Evolutionary conservation across 2,888 invertebrate species (phyloP).

Genomic region (Plebejus anna): DNA sequence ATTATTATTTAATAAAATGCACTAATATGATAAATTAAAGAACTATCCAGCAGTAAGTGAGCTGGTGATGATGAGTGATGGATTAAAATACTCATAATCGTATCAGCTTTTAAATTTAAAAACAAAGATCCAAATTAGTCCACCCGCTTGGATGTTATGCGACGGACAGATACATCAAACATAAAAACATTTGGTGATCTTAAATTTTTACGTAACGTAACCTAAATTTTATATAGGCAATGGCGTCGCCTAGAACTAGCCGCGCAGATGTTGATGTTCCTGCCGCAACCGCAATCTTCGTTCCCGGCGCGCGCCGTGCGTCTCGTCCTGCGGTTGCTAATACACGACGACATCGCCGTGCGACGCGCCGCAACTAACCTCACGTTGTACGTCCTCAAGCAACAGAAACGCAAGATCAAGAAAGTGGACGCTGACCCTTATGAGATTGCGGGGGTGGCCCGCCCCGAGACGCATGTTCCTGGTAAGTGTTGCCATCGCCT

Average conservation of each 20-base stretch:
- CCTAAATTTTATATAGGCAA: slow-evolving; percentile 70
- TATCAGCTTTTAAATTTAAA: too few relatives aligned
- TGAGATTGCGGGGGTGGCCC: slow-evolving; percentile 55
- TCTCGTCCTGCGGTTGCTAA: slow-evolving; percentile 82
- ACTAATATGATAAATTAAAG: too few relatives aligned
- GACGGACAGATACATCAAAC: too few relatives aligned
- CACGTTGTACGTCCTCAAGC: slow-evolving; percentile 83
- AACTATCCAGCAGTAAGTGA: too few relatives aligned
- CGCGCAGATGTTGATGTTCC: slow-evolving; percentile 84
- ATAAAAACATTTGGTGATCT: too few relatives aligned
- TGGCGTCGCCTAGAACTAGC: slow-evolving; percentile 91
- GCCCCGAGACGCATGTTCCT: slow-evolving; percentile 55
- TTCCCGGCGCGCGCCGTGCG: slow-evolving; percentile 83
- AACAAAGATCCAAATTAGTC: too few relatives aligned
- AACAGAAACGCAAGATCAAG: slow-evolving; percentile 84
- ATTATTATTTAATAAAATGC: too few relatives aligned
- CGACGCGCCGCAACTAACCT: slow-evolving; percentile 84
- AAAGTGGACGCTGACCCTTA: slow-evolving; percentile 81
- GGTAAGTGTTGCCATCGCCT: slow-evolving; percentile 45
- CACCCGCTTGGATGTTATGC: too few relatives aligned
- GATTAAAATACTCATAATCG: too few relatives aligned
- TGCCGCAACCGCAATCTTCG: slow-evolving; percentile 85
- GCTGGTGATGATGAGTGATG: too few relatives aligned
- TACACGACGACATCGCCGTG: slow-evolving; percentile 90
- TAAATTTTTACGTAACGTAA: too few relatives aligned